phyloP scores from a whole-genome alignment of 2,888 invertebrate genomes.

The Scaptodrosophila latifasciaeformis region DNA sequence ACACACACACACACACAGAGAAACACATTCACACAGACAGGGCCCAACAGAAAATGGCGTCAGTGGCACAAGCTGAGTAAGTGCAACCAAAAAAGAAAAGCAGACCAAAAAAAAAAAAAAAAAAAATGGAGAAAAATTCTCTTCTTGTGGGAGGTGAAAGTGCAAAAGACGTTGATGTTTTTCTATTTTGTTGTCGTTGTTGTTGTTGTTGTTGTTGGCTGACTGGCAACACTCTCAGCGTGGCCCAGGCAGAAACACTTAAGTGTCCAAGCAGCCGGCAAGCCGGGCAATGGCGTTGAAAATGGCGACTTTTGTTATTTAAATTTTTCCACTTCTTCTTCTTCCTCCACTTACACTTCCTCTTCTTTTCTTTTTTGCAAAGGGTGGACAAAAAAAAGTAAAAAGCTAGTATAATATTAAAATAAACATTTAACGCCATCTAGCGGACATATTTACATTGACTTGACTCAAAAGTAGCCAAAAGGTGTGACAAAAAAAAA shows the following conservation, averaged over 20 bases:
- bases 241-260: slow-evolving; percentile 50
- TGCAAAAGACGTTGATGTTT: slow-evolving; percentile 18
- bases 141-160: slow-evolving; percentile 13
- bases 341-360: no score
- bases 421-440: slow-evolving; percentile 39
- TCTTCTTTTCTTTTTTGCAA: no score
- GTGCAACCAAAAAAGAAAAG: no score
- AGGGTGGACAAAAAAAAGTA: slow-evolving; percentile 9
- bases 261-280: slow-evolving; percentile 27
- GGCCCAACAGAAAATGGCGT: slow-evolving; percentile 49
- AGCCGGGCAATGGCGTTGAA: neutral
- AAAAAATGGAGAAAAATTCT: neutral
- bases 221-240: slow-evolving; percentile 44
- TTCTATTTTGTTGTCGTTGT: neutral
- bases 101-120: no score
- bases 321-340: slow-evolving; percentile 27
- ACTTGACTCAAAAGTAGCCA: no score
- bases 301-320: slow-evolving; percentile 33
- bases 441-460: neutral
- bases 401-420: slow-evolving; percentile 29
- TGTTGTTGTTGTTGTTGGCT: slow-evolving; percentile 3
- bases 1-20: slow-evolving; percentile 16
- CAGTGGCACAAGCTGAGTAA: slow-evolving; percentile 35
- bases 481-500: neutral
- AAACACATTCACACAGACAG: slow-evolving; percentile 8